Conservation (phyloP, 2,797 vertebrate genomes). For the Sandelia bainsii region DNA sequence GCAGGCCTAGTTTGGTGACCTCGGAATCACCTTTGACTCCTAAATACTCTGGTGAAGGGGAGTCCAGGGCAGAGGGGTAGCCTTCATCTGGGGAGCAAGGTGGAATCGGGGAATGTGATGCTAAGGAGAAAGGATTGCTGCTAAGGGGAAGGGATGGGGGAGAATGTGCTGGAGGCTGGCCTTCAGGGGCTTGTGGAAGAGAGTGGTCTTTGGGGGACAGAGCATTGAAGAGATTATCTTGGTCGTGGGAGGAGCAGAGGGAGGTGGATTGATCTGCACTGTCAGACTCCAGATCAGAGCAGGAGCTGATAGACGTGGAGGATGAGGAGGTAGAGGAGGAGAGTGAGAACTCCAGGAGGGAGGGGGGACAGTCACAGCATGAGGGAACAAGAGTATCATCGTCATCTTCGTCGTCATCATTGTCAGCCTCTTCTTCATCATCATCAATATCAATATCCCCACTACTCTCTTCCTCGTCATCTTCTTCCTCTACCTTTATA, state of each 20-base stretch:
- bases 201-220: conserved; percentile 59
- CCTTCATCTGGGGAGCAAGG: conserved; percentile 86
- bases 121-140: conserved; percentile 65
- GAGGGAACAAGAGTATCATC: conserved; percentile 87
- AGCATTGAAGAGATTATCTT: conserved; percentile 57
- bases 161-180: conserved; percentile 64
- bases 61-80: conserved; percentile 84
- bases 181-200: conserved; percentile 63
- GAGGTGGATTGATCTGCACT: conserved; percentile 80
- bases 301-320: conserved; percentile 95
- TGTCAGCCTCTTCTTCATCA: conserved; percentile 65
- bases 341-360: conserved; percentile 85
- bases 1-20: conserved; percentile 79
- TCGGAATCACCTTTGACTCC: conserved; percentile 79
- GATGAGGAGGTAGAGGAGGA: conserved; percentile 88
- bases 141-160: conserved; percentile 73
- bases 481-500: conserved; percentile 67
- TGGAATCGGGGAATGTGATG: conserved; percentile 52
- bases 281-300: conserved; percentile 94
- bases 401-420: conserved; percentile 81
- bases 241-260: conserved; percentile 75
- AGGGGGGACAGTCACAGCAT: conserved; percentile 84
- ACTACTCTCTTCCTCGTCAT: conserved; percentile 75
- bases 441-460: conserved; percentile 77
- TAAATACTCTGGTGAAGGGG: conserved; percentile 82